phyloP scores from a whole-genome alignment of 1,140 invertebrate genomes.

The Coelopa frigida region DNA sequence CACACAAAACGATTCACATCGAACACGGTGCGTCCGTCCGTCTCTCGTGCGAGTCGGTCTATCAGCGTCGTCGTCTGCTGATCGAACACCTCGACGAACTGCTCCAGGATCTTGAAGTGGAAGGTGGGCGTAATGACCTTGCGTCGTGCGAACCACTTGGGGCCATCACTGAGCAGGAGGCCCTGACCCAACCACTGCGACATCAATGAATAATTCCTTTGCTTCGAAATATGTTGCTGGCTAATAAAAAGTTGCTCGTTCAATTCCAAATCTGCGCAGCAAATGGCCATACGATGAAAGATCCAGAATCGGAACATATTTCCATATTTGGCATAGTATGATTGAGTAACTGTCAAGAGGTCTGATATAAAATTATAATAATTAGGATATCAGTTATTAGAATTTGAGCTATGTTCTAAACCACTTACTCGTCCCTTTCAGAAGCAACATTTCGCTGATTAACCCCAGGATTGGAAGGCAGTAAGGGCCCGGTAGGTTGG shows the following conservation, averaged over 20 bases:
- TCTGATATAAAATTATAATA: no score
- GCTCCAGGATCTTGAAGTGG: constrained; percentile 75
- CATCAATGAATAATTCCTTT: constrained; percentile 1
- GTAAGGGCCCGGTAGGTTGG: no score
- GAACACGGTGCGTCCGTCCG: constrained; percentile 26
- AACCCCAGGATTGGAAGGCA: no score
- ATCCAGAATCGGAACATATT: no score
- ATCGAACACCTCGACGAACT: constrained; percentile 65
- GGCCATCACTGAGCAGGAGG: constrained; percentile 41
- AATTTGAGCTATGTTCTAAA: no score
- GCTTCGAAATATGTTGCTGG: constrained; percentile 7
- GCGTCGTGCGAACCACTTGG: constrained; percentile 65
- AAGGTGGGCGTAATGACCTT: constrained; percentile 77
- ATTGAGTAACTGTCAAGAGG: no score
- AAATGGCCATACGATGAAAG: no score
- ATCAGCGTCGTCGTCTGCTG: constrained; percentile 55
- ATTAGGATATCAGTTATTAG: no score
- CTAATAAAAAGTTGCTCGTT: constrained; percentile 9
- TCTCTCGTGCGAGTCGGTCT: constrained; percentile 21
- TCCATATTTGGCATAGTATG: no score
- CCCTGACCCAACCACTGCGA: constrained; percentile 32
- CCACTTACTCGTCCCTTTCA: no score
- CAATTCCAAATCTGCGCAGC: constrained; percentile 4
- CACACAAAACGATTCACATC: constrained; percentile 26
- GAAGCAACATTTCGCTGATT: no score